Conservation (phyloP, 1,140 invertebrate species). For the Frieseomelitta varia region DNA sequence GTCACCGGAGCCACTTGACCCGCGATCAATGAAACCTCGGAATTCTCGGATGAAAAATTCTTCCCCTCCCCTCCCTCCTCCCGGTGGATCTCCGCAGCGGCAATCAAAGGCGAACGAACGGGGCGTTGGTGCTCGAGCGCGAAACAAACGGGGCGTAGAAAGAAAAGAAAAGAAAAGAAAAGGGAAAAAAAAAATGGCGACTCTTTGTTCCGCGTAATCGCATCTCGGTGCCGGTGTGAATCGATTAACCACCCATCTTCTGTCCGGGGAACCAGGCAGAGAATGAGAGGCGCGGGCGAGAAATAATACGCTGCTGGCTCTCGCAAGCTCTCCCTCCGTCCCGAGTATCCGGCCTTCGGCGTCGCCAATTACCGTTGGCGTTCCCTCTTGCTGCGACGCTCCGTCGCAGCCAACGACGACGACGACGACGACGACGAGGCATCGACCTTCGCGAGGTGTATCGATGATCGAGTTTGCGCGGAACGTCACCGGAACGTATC, state of each 20-base stretch:
- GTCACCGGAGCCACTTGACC: conserved; percentile 68
- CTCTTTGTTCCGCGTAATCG: neutral
- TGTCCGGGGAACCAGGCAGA: no score
- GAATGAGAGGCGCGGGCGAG: neutral
- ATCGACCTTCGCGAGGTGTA: conserved; percentile 59
- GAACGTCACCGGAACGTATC: conserved; percentile 51
- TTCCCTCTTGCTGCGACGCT: neutral
- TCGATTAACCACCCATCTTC: conserved; percentile 2
- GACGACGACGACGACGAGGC: conserved; percentile 61
- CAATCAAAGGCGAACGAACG: neutral
- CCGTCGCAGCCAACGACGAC: conserved; percentile 52
- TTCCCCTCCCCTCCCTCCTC: no score
- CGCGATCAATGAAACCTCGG: conserved; percentile 70
- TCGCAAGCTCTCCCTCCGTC: neutral
- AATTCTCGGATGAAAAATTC: conserved; percentile 64
- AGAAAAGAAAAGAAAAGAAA: no score
- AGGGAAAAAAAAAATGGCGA: neutral
- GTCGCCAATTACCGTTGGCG: neutral
- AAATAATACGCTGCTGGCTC: neutral
- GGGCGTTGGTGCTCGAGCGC: conserved; percentile 16
- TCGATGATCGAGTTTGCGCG: conserved; percentile 71
- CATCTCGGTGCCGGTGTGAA: neutral
- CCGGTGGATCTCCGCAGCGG: conserved; percentile 14
- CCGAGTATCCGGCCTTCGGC: neutral
- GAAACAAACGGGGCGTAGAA: no score